phyloP scores from a whole-genome alignment of 2,113 vertebrate species.

The Microtus ochrogaster region DNA sequence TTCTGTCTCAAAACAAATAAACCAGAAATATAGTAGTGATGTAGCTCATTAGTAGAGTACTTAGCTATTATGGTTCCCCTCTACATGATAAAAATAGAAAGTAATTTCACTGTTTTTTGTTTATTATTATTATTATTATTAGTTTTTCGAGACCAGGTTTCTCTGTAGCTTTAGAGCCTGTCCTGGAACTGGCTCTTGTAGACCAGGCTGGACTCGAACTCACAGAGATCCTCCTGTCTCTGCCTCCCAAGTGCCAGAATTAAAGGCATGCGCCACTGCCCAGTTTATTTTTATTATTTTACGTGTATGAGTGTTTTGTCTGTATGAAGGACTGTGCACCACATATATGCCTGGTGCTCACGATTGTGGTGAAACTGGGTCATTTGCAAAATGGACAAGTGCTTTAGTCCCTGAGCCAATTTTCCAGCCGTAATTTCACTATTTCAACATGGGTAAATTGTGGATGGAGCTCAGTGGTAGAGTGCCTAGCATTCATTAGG shows the following conservation, averaged over 20 bases:
- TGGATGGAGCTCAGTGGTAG: neutral
- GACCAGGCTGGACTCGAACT: no score
- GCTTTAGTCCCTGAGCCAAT: neutral
- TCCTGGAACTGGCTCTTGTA: no score
- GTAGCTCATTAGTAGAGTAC: neutral
- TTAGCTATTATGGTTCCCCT: neutral
- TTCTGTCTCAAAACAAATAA: neutral
- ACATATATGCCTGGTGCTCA: no score
- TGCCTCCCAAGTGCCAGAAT: no score
- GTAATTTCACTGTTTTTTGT: neutral
- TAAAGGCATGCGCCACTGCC: no score
- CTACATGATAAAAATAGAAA: neutral
- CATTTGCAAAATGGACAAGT: neutral
- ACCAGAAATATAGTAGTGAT: neutral
- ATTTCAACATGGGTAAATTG: slow-evolving; percentile 9
- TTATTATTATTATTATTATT: neutral
- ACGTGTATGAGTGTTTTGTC: neutral
- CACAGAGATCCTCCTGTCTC: no score
- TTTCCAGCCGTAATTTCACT: neutral
- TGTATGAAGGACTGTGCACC: neutral
- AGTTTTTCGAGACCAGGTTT: neutral
- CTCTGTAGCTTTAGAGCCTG: no score
- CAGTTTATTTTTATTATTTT: no score
- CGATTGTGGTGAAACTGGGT: neutral
- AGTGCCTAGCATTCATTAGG: neutral